phyloP scores from a whole-genome alignment of 35 echinoderm and acorn worm genomes.

The Lytechinus pictus region DNA sequence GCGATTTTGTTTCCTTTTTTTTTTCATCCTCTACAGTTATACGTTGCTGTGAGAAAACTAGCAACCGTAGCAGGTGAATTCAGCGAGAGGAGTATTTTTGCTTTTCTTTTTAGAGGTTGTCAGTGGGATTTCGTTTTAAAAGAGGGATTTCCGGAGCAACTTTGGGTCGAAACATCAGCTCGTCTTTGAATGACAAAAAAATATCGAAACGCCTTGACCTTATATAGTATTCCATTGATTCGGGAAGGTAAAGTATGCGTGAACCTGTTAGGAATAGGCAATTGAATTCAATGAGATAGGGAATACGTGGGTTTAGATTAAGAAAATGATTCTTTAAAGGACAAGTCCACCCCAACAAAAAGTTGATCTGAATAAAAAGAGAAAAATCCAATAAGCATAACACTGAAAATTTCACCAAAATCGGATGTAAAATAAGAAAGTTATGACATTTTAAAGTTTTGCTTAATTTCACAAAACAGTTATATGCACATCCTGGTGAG shows the following conservation, averaged over 20 bases:
- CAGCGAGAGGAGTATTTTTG: background rate
- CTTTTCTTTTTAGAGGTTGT: background rate
- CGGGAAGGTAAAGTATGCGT: background rate
- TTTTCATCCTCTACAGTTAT: background rate
- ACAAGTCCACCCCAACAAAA: too few relatives aligned
- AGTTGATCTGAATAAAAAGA: too few relatives aligned
- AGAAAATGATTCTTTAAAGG: too few relatives aligned
- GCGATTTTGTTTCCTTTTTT: background rate
- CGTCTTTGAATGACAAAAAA: background rate
- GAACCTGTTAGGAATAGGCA: background rate
- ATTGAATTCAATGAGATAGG: background rate
- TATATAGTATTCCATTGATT: background rate
- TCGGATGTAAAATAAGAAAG: too few relatives aligned
- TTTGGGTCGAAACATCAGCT: background rate
- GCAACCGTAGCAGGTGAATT: slow-evolving; percentile 9
- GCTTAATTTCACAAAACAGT: too few relatives aligned
- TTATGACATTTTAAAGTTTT: too few relatives aligned
- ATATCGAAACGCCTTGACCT: background rate
- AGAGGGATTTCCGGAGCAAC: background rate
- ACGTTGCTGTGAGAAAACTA: background rate
- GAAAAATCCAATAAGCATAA: too few relatives aligned
- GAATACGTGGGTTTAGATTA: background rate
- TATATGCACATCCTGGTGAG: too few relatives aligned
- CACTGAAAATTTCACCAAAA: too few relatives aligned
- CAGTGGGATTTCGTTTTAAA: background rate